A percentile compares a stretch with the other conserved stretches of the same genome.
phyloP scores from a whole-genome alignment of 2,888 invertebrate genomes.

The Eupithecia pulchellata region DNA sequence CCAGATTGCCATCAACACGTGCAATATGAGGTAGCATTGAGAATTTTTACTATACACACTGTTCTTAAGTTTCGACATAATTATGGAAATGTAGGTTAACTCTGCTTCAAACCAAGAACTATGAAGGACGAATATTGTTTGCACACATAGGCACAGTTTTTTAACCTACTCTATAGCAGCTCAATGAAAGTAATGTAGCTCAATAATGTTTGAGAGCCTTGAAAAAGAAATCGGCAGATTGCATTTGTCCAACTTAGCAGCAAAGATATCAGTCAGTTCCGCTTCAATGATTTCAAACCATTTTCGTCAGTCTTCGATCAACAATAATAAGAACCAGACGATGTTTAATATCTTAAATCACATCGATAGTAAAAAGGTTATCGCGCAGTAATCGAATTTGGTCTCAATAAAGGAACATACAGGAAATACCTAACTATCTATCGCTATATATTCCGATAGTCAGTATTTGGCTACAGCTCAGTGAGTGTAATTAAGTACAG shows the following conservation, averaged over 20 bases:
- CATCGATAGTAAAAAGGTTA: slow-evolving; percentile 50
- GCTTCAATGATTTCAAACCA: slow-evolving; percentile 56
- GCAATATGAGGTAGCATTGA: slow-evolving; percentile 45
- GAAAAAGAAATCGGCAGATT: slow-evolving; percentile 4
- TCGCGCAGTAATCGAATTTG: slow-evolving; percentile 36
- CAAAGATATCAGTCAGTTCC: slow-evolving; percentile 49
- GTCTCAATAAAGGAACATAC: slow-evolving; percentile 32
- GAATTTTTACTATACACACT: slow-evolving; percentile 43
- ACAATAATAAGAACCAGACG: slow-evolving; percentile 55
- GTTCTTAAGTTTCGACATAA: slow-evolving; percentile 40
- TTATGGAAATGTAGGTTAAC: slow-evolving; percentile 40
- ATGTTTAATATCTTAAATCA: slow-evolving; percentile 32
- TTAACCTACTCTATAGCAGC: not conserved
- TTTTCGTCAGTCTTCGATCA: slow-evolving; percentile 59
- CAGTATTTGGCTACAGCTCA: slow-evolving; percentile 36
- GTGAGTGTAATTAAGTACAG: slow-evolving; percentile 28
- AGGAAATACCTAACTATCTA: slow-evolving; percentile 33
- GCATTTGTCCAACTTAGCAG: not conserved
- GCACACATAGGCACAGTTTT: slow-evolving; percentile 8
- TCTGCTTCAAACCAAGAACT: slow-evolving; percentile 32
- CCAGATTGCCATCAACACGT: slow-evolving; percentile 43
- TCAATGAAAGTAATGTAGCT: slow-evolving; percentile 4
- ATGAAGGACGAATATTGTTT: slow-evolving; percentile 35
- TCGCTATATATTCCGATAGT: slow-evolving; percentile 41
- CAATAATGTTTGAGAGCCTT: slow-evolving; percentile 25